Conservation (phyloP, 2,888 invertebrate genomes). For the Tridacna crocea region DNA sequence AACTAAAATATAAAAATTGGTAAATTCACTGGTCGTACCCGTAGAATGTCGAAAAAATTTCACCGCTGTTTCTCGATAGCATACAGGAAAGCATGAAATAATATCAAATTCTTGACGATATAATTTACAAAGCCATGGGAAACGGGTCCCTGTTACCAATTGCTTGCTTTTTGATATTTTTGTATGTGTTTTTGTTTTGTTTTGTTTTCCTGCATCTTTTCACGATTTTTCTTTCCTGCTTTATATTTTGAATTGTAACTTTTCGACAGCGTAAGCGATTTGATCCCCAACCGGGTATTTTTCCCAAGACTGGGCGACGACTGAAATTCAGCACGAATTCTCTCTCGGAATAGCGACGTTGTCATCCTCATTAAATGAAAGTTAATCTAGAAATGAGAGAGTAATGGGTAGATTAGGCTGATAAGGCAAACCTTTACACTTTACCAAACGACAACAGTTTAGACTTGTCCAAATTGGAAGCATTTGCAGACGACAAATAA, state of each 20-base stretch:
- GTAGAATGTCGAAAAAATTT: no score
- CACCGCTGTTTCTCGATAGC: no score
- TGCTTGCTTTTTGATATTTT: no score
- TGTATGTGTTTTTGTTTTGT: no score
- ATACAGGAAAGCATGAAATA: no score
- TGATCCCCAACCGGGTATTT: slow-evolving; percentile 11
- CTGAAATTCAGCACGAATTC: slow-evolving; percentile 19
- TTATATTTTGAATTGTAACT: not conserved
- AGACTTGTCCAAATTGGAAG: not conserved
- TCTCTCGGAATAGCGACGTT: slow-evolving; percentile 21
- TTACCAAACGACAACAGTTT: not conserved
- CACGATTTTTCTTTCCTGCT: no score
- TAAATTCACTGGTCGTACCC: no score
- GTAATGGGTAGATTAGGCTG: slow-evolving; percentile 21
- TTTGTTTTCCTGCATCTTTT: no score
- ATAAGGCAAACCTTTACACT: not conserved
- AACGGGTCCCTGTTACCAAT: no score
- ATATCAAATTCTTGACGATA: no score
- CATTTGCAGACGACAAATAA: not conserved
- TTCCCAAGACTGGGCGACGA: slow-evolving; percentile 3
- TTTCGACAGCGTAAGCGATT: not conserved
- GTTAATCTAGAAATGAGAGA: slow-evolving; percentile 27
- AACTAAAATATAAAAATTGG: no score
- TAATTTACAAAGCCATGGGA: no score
- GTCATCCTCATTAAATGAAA: slow-evolving; percentile 27